Evolutionary conservation across 2,888 invertebrate species (phyloP).

Genomic region (Hesperia comma): DNA sequence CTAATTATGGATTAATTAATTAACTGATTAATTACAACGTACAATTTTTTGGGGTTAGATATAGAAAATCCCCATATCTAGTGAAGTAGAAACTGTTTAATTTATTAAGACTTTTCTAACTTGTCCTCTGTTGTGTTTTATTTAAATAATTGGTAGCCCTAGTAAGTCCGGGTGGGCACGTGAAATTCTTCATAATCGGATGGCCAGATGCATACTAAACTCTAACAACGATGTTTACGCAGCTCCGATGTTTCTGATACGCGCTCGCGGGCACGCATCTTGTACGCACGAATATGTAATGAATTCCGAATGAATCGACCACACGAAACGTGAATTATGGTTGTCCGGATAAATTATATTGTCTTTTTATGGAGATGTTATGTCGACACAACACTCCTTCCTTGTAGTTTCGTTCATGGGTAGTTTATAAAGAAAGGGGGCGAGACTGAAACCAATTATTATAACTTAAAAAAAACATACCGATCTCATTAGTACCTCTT

Average conservation of each 20-base stretch:
- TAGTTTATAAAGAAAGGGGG: too few relatives aligned
- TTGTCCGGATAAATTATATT: background rate
- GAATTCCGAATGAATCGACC: conserved; percentile 6
- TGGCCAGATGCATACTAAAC: conserved; percentile 31
- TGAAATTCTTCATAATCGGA: conserved; percentile 32
- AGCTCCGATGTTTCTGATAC: conserved; percentile 11
- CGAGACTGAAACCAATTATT: too few relatives aligned
- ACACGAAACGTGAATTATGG: background rate
- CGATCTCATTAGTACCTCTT: too few relatives aligned
- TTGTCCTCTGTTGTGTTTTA: too few relatives aligned
- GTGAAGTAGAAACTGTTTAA: too few relatives aligned
- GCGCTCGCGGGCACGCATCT: conserved; percentile 4
- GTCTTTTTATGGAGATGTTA: background rate
- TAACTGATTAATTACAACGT: too few relatives aligned
- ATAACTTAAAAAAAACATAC: too few relatives aligned
- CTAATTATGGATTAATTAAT: too few relatives aligned
- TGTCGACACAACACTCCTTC: background rate
- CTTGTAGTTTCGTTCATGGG: too few relatives aligned
- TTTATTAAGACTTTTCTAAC: too few relatives aligned
- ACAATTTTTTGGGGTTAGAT: too few relatives aligned
- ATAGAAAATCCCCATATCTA: too few relatives aligned
- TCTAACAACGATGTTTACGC: conserved; percentile 11
- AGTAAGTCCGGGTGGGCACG: conserved; percentile 10
- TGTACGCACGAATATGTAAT: conserved; percentile 17
- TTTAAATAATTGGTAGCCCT: conserved; percentile 8